Evolutionary conservation across 2,888 invertebrate species (phyloP).

Genomic region (Agriopis aurantiaria): DNA sequence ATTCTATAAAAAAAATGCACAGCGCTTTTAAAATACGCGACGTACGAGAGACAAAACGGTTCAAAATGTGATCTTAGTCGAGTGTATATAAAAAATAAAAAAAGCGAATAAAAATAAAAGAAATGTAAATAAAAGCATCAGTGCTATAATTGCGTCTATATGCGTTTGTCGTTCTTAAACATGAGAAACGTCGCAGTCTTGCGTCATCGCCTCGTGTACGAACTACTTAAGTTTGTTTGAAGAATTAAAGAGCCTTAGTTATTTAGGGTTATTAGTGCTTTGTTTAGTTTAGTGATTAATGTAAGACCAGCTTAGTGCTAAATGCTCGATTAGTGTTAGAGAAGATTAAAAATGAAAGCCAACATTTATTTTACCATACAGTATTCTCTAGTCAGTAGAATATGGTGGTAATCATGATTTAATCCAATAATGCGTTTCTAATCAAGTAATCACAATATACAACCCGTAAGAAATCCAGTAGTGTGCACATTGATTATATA

Average conservation of each 20-base stretch:
- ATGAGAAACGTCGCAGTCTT: background rate
- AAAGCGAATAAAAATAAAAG: too few relatives aligned
- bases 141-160: too few relatives aligned
- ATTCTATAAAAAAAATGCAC: too few relatives aligned
- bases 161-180: too few relatives aligned
- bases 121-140: too few relatives aligned
- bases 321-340: constrained; percentile 3
- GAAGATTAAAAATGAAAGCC: background rate
- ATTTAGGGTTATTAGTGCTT: constrained; percentile 14
- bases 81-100: too few relatives aligned
- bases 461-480: constrained; percentile 2
- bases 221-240: constrained; percentile 29
- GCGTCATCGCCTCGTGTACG: background rate
- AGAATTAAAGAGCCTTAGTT: constrained; percentile 22
- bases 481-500: background rate
- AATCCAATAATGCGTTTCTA: background rate
- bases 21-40: too few relatives aligned
- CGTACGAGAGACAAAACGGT: too few relatives aligned
- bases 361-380: constrained; percentile 1
- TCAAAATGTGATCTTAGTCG: too few relatives aligned
- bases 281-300: constrained; percentile 20
- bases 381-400: too few relatives aligned
- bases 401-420: background rate
- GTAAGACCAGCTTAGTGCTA: constrained; percentile 10
- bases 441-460: background rate